Percentiles rank a stretch among this genome's conserved stretches.
These are phyloP conservation scores for Pyrocoelia pectoralis DNA, from an alignment of 2,888 invertebrate species.

Conservation along the genomic window DNA sequence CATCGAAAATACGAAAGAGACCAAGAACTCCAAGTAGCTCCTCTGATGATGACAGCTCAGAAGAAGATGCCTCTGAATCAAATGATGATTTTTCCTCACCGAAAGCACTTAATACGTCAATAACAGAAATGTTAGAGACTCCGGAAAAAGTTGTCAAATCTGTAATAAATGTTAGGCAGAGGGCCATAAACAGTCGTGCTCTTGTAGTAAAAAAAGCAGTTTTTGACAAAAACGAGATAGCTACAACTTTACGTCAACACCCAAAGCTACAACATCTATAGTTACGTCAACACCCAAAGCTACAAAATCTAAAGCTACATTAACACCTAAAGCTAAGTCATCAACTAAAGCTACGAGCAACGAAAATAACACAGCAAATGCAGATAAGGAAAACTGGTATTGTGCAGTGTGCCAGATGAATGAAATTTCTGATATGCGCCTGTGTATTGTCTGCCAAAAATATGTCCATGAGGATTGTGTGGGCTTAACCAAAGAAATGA, in stretches of 20 bases:
- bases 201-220: conserved; percentile 5
- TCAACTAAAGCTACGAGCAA: too few relatives aligned
- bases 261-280: conserved; percentile 16
- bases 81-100: not conserved
- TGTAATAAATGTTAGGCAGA: not conserved
- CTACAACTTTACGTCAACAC: not conserved
- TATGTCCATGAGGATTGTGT: conserved; percentile 43
- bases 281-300: conserved; percentile 15
- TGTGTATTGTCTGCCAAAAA: conserved; percentile 35
- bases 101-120: not conserved
- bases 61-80: not conserved
- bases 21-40: conserved; percentile 9
- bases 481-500: conserved; percentile 39
- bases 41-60: not conserved
- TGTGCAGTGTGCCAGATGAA: conserved; percentile 38
- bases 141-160: conserved; percentile 6
- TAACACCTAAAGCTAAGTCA: too few relatives aligned
- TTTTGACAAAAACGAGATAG: not conserved
- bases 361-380: conserved; percentile 21
- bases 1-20: not conserved
- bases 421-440: conserved; percentile 41
- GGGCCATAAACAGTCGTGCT: not conserved
- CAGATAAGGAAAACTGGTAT: conserved; percentile 35
- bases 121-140: conserved; percentile 4
- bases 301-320: too few relatives aligned